phyloP scores from a whole-genome alignment of 2,888 invertebrate genomes.

The Drosophila nr. medialis region DNA sequence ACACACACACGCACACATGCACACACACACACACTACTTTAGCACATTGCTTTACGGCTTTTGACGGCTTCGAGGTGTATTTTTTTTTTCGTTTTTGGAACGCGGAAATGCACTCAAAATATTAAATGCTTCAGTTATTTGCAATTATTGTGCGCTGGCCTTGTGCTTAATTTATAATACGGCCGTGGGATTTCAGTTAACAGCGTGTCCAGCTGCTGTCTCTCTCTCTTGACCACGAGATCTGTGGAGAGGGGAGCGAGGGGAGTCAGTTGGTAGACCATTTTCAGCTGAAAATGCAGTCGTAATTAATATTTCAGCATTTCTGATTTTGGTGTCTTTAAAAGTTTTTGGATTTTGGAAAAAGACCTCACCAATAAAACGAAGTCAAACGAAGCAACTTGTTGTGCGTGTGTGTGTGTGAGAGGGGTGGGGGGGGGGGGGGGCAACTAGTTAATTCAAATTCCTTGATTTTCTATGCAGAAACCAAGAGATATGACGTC shows the following conservation, averaged over 20 bases:
- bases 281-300: background rate
- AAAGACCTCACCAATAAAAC: background rate
- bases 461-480: constrained; percentile 32
- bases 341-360: background rate
- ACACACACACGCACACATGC: background rate
- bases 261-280: background rate
- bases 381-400: background rate
- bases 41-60: constrained; percentile 22
- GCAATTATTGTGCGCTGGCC: constrained; percentile 69
- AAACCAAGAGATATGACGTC: constrained; percentile 25
- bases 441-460: constrained; percentile 18
- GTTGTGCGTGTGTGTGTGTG: background rate
- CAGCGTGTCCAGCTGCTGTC: constrained; percentile 26
- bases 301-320: background rate
- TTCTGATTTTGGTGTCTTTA: background rate
- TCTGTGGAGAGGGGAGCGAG: background rate
- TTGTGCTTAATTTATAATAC: constrained; percentile 76
- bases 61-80: background rate
- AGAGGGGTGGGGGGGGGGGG: background rate
- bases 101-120: constrained; percentile 82
- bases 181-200: constrained; percentile 17
- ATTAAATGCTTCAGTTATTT: constrained; percentile 81
- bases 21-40: background rate
- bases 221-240: background rate
- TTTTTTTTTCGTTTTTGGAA: constrained; percentile 38